These are phyloP conservation scores for Gymnarchus niloticus DNA, from an alignment of 2,113 vertebrate species.

Conservation along the genomic window DNA sequence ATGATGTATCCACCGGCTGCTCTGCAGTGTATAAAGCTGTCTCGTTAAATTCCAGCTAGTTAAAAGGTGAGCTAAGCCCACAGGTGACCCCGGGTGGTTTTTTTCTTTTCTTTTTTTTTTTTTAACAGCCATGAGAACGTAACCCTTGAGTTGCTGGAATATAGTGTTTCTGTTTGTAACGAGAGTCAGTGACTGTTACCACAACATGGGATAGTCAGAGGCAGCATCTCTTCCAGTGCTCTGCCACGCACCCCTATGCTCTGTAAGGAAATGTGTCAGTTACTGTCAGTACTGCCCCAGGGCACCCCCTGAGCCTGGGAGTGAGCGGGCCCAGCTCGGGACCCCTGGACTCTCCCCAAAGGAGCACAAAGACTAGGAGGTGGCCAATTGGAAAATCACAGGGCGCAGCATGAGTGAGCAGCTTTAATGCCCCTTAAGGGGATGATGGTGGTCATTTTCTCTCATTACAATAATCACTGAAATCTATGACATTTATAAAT, in stretches of 20 bases:
- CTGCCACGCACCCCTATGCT: slow-evolving; percentile 67
- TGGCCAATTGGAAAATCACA: slow-evolving; percentile 70
- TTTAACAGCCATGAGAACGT: background rate
- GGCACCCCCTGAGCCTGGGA: slow-evolving; percentile 63
- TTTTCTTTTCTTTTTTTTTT: background rate
- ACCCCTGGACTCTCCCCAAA: no score
- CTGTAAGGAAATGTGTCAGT: slow-evolving; percentile 80
- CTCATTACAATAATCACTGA: slow-evolving; percentile 15
- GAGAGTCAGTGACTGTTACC: no score
- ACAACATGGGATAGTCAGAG: background rate
- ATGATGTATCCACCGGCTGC: background rate
- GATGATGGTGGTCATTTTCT: slow-evolving; percentile 13
- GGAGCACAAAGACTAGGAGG: slow-evolving; percentile 60
- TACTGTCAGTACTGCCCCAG: slow-evolving; percentile 74
- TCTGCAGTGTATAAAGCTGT: background rate
- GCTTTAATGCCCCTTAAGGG: slow-evolving; percentile 2
- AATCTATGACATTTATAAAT: slow-evolving; percentile 23
- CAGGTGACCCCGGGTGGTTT: background rate
- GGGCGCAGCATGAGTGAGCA: background rate
- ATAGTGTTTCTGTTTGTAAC: background rate
- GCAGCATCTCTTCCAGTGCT: slow-evolving; percentile 41
- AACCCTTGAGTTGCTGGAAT: background rate
- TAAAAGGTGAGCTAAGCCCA: background rate
- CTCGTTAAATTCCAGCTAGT: background rate
- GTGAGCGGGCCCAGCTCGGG: slow-evolving; percentile 58